Percentiles rank a stretch among this genome's conserved stretches.
phyloP scores from a whole-genome alignment of 1,140 invertebrate genomes.

The Rhynchophorus ferrugineus region DNA sequence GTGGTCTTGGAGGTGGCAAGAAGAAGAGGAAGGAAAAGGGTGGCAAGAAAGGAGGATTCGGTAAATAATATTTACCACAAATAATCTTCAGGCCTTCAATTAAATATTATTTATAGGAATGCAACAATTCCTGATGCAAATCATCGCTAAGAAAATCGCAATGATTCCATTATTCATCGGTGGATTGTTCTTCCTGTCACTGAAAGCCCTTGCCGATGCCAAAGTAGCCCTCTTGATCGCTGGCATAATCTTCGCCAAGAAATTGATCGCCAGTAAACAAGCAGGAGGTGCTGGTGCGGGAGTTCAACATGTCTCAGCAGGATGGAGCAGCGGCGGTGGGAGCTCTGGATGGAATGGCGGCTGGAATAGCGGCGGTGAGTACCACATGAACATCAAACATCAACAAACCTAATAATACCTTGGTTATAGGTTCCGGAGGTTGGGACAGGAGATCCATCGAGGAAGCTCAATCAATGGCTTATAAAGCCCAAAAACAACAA shows the following conservation, averaged over 20 bases:
- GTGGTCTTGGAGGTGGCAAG: conserved; percentile 52
- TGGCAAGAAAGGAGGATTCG: conserved; percentile 3
- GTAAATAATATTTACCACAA: neutral
- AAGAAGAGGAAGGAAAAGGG: conserved; percentile 6
- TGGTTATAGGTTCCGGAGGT: conserved; percentile 14
- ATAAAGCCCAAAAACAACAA: conserved; percentile 47
- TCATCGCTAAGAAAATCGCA: conserved; percentile 64
- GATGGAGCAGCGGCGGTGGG: conserved; percentile 37
- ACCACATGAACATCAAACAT: neutral
- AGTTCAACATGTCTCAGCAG: conserved; percentile 43
- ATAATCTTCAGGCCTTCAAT: neutral
- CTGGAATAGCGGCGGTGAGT: neutral
- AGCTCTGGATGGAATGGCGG: conserved; percentile 38
- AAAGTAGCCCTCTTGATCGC: conserved; percentile 69
- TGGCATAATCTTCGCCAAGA: conserved; percentile 68
- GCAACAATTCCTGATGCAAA: conserved; percentile 75
- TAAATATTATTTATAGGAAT: conserved; percentile 46
- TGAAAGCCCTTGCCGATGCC: conserved; percentile 66
- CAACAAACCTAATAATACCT: neutral
- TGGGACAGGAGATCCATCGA: conserved; percentile 43
- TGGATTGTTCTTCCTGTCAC: conserved; percentile 61
- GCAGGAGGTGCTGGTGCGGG: conserved; percentile 42
- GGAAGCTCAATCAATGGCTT: conserved; percentile 59
- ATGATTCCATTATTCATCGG: conserved; percentile 66
- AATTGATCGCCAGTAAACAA: conserved; percentile 58